Evolutionary conservation across 2,113 vertebrate genomes (phyloP).

Genomic region (Pipra filicauda): DNA sequence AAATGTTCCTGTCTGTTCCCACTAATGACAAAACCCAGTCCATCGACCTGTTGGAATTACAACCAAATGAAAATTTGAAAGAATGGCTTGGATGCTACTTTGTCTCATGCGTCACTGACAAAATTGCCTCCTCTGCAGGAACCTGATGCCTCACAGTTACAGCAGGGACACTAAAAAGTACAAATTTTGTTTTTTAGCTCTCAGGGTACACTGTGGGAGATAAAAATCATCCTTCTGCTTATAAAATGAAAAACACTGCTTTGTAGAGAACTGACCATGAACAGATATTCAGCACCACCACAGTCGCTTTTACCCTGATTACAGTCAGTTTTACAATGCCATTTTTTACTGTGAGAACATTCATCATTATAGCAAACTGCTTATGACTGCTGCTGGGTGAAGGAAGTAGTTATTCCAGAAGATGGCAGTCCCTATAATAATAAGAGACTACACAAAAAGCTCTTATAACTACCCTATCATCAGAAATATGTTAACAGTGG

Average conservation of each 20-base stretch:
- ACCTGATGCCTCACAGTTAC: neutral
- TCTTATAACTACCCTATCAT: neutral
- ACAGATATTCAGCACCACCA: neutral
- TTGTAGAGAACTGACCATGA: neutral
- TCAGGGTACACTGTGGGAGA: neutral
- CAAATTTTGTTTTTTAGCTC: neutral
- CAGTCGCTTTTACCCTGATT: neutral
- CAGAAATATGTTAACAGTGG: neutral
- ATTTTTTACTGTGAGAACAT: neutral
- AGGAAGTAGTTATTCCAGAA: neutral
- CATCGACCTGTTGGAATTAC: neutral
- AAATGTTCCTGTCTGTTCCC: neutral
- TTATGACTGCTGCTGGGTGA: neutral
- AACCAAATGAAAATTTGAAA: neutral
- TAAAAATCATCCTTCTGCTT: neutral
- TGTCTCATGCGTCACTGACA: neutral
- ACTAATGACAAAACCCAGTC: neutral
- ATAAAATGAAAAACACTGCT: neutral
- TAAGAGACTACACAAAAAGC: neutral
- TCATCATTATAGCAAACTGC: neutral
- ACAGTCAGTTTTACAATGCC: neutral
- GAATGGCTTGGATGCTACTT: neutral
- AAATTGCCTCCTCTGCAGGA: neutral
- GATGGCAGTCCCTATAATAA: neutral
- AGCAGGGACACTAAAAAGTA: neutral